Base-by-base conservation (phyloP, 2,797 vertebrate genomes). In the Trematomus bernacchii region DNA sequence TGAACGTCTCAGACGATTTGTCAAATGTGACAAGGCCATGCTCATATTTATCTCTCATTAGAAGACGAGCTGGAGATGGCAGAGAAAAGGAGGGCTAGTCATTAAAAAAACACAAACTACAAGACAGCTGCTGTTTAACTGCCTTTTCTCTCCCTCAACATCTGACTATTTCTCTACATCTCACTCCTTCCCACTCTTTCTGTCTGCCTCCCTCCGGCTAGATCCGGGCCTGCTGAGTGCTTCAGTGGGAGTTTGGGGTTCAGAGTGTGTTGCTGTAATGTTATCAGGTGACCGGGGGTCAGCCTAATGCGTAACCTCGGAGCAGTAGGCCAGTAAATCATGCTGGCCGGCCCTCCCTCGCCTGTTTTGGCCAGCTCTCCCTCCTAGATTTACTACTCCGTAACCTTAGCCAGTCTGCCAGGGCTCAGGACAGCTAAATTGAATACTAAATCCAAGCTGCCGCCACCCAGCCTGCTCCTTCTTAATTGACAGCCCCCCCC, bases 361-460 rank as follows among this genome's bases (percentile, higher is more conserved):
- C 76, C 91, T 77, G 81, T 91, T 92, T 93, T 91, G 91, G 89
- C 92, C 85, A 72, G 86, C 90, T 91, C 91, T 89, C 88, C 87
- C 79, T 76, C 76, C 71, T 88, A 94, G 93, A 96, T 96, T 95
- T 96, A 95, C 92, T 93, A 92, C 94, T 93, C 87, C 84, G 92
- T 95, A 95, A 93, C 92, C 94, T 91, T 92, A 93, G 89, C 93
- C 93, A 91, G 92, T 93, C 94, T 94, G 94, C 87, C 90, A 93
- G 89, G 88, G 89, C 91, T 91, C 93, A 93, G 91, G 88, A 92
- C 92, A 83, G 90, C 92, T 94, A 95, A 96, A 96, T 95, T 95
- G 93, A 95, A 95, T 94, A 95, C 93, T 95, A 95, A 95, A 96
- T 95, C 93, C 92, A 95, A 91, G 90, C 90, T 80, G 83, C 90